Evolutionary conservation across 2,888 invertebrate genomes (phyloP), one percentile per base, ranked within the genome.

Genomic region (Aleiodes alternator): DNA sequence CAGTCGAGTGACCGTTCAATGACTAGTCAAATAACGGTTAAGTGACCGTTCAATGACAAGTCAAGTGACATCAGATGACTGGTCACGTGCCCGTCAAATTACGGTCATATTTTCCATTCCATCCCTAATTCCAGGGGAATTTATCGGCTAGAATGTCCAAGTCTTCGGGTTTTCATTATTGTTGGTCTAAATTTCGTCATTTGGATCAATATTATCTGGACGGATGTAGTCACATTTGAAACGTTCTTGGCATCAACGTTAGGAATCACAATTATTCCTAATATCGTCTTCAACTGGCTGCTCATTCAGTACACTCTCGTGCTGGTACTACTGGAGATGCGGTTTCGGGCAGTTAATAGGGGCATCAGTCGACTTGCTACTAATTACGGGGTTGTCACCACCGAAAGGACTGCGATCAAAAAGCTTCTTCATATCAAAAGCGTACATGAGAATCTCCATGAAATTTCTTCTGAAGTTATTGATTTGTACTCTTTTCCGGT

Each of bases 261-360:
- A 4, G 64, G 16, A 5, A 64, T 23, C 5, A 7, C n/a, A 11
- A 11, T 64, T 0, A 43, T 43, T 2, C 64, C 64, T 11, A 43
- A 43, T 12, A n/a, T 64, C 9, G 14, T 64, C 6, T 64, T 64
- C 64, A 64, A 48, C 16, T 64, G 64, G 64, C 48, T 64, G 9
- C 12, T 64, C 16, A 64, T 64, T 48, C 43, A 16, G 23, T 43
- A 48, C 8, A 2, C 64, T 7, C 23, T 64, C 11, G 48, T 64
- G 4, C 12, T 64, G 4, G 48, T 64, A 0, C n/a, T 23, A n/a
- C 8, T 64, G 14, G 43, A 64, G 9, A 23, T 11, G 8, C 43
- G 16, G 34, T 8, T 43, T 9, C 43, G 38, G 4, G 57, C 29
- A 1, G 34, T 57, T 11, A 57, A 57, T 57, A 0, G 4, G 9